Evolutionary conservation across 2,797 vertebrate species (phyloP).

Genomic region (Syngnathus rostellatus): DNA sequence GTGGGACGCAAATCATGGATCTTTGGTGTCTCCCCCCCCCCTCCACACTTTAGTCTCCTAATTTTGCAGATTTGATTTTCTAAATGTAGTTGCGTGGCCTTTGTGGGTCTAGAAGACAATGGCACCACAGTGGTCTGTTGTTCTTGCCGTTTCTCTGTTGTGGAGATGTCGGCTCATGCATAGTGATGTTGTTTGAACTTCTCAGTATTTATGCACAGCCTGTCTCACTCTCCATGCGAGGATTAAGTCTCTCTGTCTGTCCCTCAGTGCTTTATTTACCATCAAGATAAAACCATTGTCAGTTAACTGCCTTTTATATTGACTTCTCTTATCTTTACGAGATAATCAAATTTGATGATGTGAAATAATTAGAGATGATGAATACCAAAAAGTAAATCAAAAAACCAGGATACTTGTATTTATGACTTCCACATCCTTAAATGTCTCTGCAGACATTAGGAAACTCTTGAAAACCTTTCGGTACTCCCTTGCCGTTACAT

Average conservation of each 20-base stretch:
- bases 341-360: too few relatives aligned
- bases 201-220: slow-evolving; percentile 64
- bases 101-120: slow-evolving; percentile 33
- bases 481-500: background rate
- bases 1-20: slow-evolving; percentile 14
- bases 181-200: slow-evolving; percentile 67
- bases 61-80: background rate
- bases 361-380: too few relatives aligned
- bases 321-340: too few relatives aligned
- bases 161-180: slow-evolving; percentile 59
- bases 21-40: background rate
- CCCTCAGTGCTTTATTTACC: background rate
- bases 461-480: background rate
- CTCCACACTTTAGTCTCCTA: background rate
- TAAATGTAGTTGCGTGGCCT: slow-evolving; percentile 17
- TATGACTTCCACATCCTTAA: background rate
- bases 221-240: slow-evolving; percentile 40
- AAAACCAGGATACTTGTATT: background rate
- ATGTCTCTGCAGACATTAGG: background rate
- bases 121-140: slow-evolving; percentile 35
- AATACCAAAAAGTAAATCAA: background rate
- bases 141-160: slow-evolving; percentile 44
- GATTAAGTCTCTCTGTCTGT: slow-evolving; percentile 42
- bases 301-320: too few relatives aligned
- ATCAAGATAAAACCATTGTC: too few relatives aligned